Percentiles rank a stretch among this genome's conserved stretches.
Evolutionary conservation across 2,888 invertebrate genomes (phyloP).

Genomic region (Cryptocephalus primarius): DNA sequence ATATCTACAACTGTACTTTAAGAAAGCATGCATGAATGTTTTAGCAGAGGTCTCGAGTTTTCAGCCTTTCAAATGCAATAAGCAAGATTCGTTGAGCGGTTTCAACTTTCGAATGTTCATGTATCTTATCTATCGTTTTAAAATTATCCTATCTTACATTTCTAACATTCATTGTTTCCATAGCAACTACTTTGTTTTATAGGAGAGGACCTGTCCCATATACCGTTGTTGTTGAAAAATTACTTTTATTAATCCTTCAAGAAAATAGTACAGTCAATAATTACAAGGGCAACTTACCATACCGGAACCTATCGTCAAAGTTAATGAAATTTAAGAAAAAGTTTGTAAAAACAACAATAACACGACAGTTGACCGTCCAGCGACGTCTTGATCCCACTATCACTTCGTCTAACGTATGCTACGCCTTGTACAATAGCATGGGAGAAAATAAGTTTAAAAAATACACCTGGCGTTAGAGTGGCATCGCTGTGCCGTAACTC

Average conservation of each 20-base stretch:
- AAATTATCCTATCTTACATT: too few relatives aligned
- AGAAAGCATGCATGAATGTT: too few relatives aligned
- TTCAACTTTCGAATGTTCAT: too few relatives aligned
- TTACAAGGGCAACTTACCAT: constrained; percentile 23
- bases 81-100: too few relatives aligned
- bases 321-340: constrained; percentile 6
- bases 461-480: constrained; percentile 5
- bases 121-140: too few relatives aligned
- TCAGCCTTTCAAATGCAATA: too few relatives aligned
- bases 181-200: too few relatives aligned
- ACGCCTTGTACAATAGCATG: constrained; percentile 6
- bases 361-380: constrained; percentile 8
- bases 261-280: constrained; percentile 15
- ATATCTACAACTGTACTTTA: too few relatives aligned
- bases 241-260: constrained; percentile 20
- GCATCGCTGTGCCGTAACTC: not conserved
- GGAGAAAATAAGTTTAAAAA: constrained; percentile 4
- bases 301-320: constrained; percentile 16
- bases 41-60: too few relatives aligned
- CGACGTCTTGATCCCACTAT: constrained; percentile 10
- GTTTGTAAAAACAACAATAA: constrained; percentile 12
- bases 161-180: too few relatives aligned
- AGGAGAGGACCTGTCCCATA: constrained; percentile 27
- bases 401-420: constrained; percentile 9
- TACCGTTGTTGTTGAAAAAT: constrained; percentile 20